Base-by-base conservation (phyloP, 2,888 invertebrate genomes). In the Phragmatobia fuliginosa region DNA sequence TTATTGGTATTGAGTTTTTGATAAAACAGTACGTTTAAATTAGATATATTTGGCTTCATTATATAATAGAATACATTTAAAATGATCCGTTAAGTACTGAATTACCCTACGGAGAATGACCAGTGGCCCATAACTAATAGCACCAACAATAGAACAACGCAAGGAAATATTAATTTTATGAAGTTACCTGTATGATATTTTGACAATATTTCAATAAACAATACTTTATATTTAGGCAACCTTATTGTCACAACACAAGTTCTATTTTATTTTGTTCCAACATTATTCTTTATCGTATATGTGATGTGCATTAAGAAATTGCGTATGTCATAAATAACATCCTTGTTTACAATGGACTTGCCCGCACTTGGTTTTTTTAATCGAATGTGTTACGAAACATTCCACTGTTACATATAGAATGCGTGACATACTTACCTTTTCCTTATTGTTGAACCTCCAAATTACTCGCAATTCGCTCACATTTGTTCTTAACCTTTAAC, bases 401-500 rank as follows among this genome's bases (percentile, higher is more conserved):
- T 67, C 58, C 62, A 52, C 66, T 58, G 58, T 62, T 62, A 62
- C 18, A 32, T 38, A 72, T 49, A 62, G 58, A 61, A 66, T 72
- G 66, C 68, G 70, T 73, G 69, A 59, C 62, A 45, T 58, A 66
- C 63, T 70, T 71, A 67, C 59, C 66, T 79, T 80, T 79, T 81
- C 75, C 79, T 79, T 72, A 67, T 75, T 71, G 70, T 70, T 56
- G 25, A 74, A 62, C 64, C 62, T 65, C 63, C 61, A 69, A 78
- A 76, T 74, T 73, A 73, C 73, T 71, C 64, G 38, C 65, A 71
- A 71, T 81, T 76, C 63, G 28, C 71, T 70, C 70, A 70, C 79
- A 70, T 71, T 76, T 79, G 61, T 65, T 66, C 36, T 68, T 67
- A n/a, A n/a, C n/a, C n/a, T n/a, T n/a, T n/a, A n/a, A n/a, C n/a